Base-by-base conservation (phyloP, 2,797 vertebrate species). In the Miichthys miiuy region DNA sequence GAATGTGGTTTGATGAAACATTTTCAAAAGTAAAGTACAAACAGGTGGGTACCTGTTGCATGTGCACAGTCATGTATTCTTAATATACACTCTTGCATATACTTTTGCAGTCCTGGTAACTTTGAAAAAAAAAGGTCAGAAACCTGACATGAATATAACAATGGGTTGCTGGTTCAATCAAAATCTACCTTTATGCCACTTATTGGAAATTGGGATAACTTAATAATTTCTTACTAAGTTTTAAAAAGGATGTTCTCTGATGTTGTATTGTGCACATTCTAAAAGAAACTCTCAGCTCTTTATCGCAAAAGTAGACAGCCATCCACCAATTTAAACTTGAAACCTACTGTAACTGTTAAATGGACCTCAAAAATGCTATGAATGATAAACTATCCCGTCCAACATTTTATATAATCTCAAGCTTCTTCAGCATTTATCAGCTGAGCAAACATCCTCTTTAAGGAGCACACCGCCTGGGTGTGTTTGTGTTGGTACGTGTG, bases 321-420 rank as follows among this genome's bases (percentile, higher is more conserved):
- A 64, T 48, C 44, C 34, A 2, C 18, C 27, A 21, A 7, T 34
- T 21, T 6, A 38, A 38, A 48, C 7, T n/a, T 34, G 48, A 23
- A 51, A 21, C n/a, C 18, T 25, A 6, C 10, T 5, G 10, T 1
- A 5, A 5, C 13, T 6, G 1, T 0, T 38, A 38, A 38, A 38
- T 9, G 8, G 34, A 38, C 34, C 2, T 0, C 8, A 38, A 9
- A 38, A 8, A 38, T 38, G 34, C 34, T 38, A 38, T 9, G 8
- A 38, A 38, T 38, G 34, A 38, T 38, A 8, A 8, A 38, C 34
- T 38, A 9, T 38, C 34, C 34, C 34, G 0, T 80, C 60, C 65
- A 74, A 0, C 0, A 18, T 5, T 60, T n/a, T 0, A 13, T 1
- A 4, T 1, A 46, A 51, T 5, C 1, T n/a, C 2, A 38, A 10